phyloP scores from a whole-genome alignment of 2,797 vertebrate species.

The Kryptopterus vitreolus region DNA sequence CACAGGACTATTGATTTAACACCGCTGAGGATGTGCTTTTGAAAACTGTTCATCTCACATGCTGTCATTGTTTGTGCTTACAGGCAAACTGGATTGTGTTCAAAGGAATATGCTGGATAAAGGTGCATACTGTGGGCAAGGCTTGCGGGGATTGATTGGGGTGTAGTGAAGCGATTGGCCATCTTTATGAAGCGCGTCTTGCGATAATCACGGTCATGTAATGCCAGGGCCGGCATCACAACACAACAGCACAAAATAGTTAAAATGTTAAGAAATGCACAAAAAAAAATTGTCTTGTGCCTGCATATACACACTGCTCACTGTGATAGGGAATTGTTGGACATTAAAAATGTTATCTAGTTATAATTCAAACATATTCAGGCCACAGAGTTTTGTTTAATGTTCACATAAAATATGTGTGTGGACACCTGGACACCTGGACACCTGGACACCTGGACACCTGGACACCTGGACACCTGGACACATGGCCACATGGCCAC shows the following conservation, averaged over 20 bases:
- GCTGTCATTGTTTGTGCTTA: conserved; percentile 10
- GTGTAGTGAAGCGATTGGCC: background rate
- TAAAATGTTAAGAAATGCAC: background rate
- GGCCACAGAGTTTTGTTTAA: too few species aligned
- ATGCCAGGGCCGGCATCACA: background rate
- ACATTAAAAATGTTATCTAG: too few species aligned
- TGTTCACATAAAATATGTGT: too few species aligned
- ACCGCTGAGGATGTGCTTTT: conserved; percentile 30
- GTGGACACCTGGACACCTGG: too few species aligned
- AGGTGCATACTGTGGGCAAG: conserved; percentile 24
- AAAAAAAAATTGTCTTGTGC: background rate
- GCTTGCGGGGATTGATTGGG: conserved; percentile 31
- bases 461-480: too few species aligned
- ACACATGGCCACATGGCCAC: too few species aligned
- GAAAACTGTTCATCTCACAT: conserved; percentile 37
- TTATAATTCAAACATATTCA: too few species aligned
- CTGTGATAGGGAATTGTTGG: too few species aligned
- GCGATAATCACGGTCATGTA: background rate
- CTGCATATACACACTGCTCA: too few species aligned
- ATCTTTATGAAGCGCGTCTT: background rate
- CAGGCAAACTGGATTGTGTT: background rate
- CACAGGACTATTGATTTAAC: conserved; percentile 47
- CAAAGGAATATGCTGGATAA: background rate
- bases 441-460: too few species aligned
- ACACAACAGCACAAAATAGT: background rate